Base-by-base conservation (phyloP, 1,140 invertebrate genomes). In the Temnothorax curvispinosus region DNA sequence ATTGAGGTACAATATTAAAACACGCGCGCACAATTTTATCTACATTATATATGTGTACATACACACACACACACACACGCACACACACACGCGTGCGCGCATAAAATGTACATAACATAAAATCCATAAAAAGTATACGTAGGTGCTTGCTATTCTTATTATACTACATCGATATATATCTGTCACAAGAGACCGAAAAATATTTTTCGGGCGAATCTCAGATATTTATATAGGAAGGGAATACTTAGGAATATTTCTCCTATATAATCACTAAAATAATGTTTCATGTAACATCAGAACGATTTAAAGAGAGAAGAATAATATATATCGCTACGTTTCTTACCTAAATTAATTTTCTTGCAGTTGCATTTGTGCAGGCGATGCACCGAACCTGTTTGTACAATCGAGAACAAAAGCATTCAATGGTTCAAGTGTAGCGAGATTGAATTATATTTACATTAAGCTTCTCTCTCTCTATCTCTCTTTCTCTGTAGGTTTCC, bases 1-100 rank as follows among this genome's bases (percentile, higher is more conserved):
- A 18, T 64, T 64, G 32, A 64, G 35, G n/a, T 69, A 69, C 41
- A 50, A 69, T 69, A 69, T 69, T 69, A 27, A 69, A 44, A 69
- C 9, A 69, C 47, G 41, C 65, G 65, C 65, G 41, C 3, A 50
- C 11, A 50, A 69, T 47, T 69, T 69, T 47, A 15, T 47, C 38
- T 69, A 47, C 35, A 65, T 41, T 47, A 47, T 3, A 5, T 67
- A 27, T 3, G 21, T n/a, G 21, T 9, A 15, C 27, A 6, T 69
- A 27, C 41, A 21, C 44, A 67, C 27, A 27, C 27, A 27, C 27
- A 27, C 27, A 11, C 7, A 47, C 7, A 9, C 11, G 13, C 11
- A 47, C 11, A 47, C 7, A 9, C 11, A 47, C 11, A 47, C 11
- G 13, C 11, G 1, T 47, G 52, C 52, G 52, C 52, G 52, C 52